Conservation (phyloP, 92 coral and sea anemone genomes). For the Bergia sp. region DNA sequence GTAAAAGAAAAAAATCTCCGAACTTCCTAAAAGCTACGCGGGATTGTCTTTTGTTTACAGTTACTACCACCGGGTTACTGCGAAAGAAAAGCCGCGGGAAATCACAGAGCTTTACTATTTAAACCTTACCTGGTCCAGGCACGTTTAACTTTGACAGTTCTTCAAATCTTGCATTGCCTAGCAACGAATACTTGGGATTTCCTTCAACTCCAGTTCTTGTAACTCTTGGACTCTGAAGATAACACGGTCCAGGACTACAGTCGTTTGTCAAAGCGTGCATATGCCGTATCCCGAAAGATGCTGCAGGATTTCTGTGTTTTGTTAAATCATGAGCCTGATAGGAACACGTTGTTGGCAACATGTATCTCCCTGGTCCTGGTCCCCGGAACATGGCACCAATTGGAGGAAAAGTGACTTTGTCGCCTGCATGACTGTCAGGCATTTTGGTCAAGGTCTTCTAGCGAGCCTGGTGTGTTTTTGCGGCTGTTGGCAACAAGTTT, state of each 20-base stretch:
- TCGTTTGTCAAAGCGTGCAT: constrained; percentile 59
- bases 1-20: background rate
- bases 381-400: constrained; percentile 74
- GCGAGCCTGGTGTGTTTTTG: background rate
- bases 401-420: constrained; percentile 61
- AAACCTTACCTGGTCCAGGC: constrained; percentile 71
- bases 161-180: constrained; percentile 56
- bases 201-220: constrained; percentile 64
- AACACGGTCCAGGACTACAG: constrained; percentile 71
- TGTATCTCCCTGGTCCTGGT: constrained; percentile 73
- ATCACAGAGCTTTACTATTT: background rate
- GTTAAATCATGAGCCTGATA: constrained; percentile 50
- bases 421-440: constrained; percentile 66
- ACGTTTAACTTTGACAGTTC: constrained; percentile 51
- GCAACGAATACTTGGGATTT: constrained; percentile 64
- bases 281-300: constrained; percentile 60
- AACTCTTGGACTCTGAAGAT: constrained; percentile 48
- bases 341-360: constrained; percentile 58
- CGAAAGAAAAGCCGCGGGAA: background rate
- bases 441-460: constrained; percentile 39
- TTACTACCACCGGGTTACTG: constrained; percentile 8
- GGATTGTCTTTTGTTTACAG: constrained; percentile 35
- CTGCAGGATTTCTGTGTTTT: constrained; percentile 64
- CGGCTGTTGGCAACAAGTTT: background rate
- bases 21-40: background rate